Percentiles rank a stretch among this genome's conserved stretches.
Conservation (phyloP, 2,797 vertebrate species). For the Rhynchonycteris naso region DNA sequence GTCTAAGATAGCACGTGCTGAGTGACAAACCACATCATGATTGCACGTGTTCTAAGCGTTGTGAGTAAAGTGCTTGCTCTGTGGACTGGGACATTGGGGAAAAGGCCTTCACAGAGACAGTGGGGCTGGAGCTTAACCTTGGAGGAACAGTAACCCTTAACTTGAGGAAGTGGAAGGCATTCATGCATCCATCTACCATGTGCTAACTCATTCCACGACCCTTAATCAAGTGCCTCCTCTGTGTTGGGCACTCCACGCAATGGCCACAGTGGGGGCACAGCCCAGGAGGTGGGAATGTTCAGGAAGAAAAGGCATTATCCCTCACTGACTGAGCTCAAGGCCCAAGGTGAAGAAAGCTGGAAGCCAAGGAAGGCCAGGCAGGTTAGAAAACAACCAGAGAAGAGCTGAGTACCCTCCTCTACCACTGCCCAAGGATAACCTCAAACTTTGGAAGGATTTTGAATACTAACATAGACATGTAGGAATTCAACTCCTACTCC, state of each 20-base stretch:
- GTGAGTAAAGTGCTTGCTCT: background rate
- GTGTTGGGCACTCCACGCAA: background rate
- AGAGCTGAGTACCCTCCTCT: background rate
- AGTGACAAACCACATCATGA: background rate
- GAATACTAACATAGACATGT: background rate
- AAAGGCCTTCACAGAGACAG: background rate
- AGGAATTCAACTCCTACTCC: background rate
- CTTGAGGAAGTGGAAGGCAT: background rate
- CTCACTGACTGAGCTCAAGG: background rate
- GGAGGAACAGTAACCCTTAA: background rate
- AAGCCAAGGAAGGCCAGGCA: background rate
- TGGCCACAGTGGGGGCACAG: too few relatives aligned
- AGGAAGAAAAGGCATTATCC: background rate
- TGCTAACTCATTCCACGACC: background rate
- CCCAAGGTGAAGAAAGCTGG: background rate
- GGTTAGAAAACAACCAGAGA: background rate
- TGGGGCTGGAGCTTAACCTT: background rate
- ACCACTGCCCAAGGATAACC: background rate
- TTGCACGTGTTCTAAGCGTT: too few relatives aligned
- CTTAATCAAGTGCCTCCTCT: background rate
- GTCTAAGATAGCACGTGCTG: fast-evolving
- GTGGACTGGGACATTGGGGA: background rate
- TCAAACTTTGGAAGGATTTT: background rate
- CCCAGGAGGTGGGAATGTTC: background rate
- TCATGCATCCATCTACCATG: background rate